Percentiles rank a stretch among this genome's conserved stretches.
Conservation (phyloP, 2,113 vertebrate species). For the Microcebus ravelobensis region DNA sequence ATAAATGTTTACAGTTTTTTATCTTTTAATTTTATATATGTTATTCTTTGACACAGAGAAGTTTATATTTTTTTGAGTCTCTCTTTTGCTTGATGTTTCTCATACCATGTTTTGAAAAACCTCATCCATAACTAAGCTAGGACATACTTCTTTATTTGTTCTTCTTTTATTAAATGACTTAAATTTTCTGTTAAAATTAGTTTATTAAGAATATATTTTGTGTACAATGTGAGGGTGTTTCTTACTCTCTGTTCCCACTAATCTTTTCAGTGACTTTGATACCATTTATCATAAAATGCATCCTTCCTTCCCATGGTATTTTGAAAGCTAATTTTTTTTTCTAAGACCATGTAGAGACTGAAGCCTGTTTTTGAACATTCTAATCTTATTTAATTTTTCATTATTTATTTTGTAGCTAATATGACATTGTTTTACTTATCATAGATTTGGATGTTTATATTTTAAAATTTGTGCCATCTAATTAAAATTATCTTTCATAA, state of each 20-base stretch:
- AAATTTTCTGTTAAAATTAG: conserved; percentile 33
- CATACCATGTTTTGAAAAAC: neutral
- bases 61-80: conserved; percentile 17
- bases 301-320: neutral
- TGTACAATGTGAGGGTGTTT: neutral
- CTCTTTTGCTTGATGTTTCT: neutral
- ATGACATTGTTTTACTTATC: neutral
- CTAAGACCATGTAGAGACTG: neutral
- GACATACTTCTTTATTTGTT: neutral
- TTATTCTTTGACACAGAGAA: neutral
- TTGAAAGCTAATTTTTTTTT: neutral
- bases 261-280: neutral
- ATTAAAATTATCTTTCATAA: neutral
- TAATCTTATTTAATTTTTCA: neutral
- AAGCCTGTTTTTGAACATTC: neutral
- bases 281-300: conserved; percentile 38
- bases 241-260: neutral
- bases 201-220: neutral
- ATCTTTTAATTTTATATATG: neutral
- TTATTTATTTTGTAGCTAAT: conserved; percentile 17
- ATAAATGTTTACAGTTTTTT: neutral
- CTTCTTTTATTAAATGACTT: conserved; percentile 30
- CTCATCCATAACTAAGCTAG: neutral
- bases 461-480: neutral
- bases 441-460: conserved; percentile 16